Evolutionary conservation across 2,797 vertebrate genomes (phyloP), one percentile per base, ranked within the genome.

Genomic region (Poeciliopsis gracilis): DNA sequence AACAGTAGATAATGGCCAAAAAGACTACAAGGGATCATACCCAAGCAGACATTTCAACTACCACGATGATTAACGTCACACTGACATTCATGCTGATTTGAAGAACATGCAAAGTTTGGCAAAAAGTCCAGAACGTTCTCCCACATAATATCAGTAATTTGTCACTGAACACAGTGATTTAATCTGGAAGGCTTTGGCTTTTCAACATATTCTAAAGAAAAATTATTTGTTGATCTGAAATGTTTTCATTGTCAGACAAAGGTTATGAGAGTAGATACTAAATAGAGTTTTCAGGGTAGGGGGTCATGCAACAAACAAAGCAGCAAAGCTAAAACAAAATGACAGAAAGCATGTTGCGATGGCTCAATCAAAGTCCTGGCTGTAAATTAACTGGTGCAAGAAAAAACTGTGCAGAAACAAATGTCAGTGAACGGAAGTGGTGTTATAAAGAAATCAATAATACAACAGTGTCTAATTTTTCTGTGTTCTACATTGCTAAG

Each of bases 1-100:
- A 73, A 77, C 45, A 76, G 71, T 59, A 77, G 72, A 81, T 84
- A 41, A 87, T 41, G 78, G 33, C 36, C 33, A 4, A 67, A 77
- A 75, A 41, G 30, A 41, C 30, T 0, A 72, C 15, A 5, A 72
- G 20, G 67, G 45, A 69, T 18, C 11, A 53, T 25, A 76, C 15
- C 30, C 70, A 77, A 73, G 33, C 46, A 78, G 61, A 36, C n/a
- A 30, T 30, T 82, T 74, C 8, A 79, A 36, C 69, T 78, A 78
- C 30, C 20, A 43, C 30, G 12, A 77, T 82, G 76, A 77, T 43
- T 57, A 81, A 41, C 57, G 20, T 43, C 80, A 57, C 81, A 69
- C 51, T 87, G 66, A 18, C 33, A 57, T 43, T 61, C 73, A 46
- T 70, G 49, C n/a, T 47, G 76, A 63, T 45, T 16, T 81, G 28